Conservation (phyloP, 2,797 vertebrate genomes). For the Fratercula arctica region DNA sequence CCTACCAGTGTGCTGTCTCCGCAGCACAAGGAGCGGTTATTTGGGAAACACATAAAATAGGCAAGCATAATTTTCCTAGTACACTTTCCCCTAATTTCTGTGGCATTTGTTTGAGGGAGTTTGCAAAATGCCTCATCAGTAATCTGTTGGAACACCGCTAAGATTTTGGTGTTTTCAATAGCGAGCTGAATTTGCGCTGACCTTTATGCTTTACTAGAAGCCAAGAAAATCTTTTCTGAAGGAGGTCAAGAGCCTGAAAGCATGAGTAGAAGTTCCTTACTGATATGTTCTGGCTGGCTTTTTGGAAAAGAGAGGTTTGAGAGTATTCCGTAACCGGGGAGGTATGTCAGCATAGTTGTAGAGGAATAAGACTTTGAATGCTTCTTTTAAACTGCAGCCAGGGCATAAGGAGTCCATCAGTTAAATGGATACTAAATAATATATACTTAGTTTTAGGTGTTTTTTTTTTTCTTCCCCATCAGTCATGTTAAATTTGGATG, state of each 20-base stretch:
- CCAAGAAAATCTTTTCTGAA: neutral
- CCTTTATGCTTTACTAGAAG: neutral
- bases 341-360: neutral
- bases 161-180: neutral
- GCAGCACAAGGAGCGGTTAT: neutral
- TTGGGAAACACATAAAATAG: neutral
- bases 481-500: neutral
- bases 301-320: neutral
- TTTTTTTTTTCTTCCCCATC: neutral
- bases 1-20: neutral
- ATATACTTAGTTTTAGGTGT: neutral
- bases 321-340: neutral
- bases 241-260: neutral
- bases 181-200: neutral
- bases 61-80: neutral
- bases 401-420: accelerated
- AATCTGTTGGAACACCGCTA: neutral
- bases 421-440: neutral
- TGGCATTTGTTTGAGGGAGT: neutral
- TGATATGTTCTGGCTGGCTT: neutral
- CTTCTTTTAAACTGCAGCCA: neutral
- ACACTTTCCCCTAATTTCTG: neutral
- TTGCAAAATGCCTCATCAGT: neutral
- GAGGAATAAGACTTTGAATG: neutral
- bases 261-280: neutral